Percentiles rank a stretch among this genome's conserved stretches.
phyloP scores from a whole-genome alignment of 1,140 invertebrate species.

The Trissolcus basalis region DNA sequence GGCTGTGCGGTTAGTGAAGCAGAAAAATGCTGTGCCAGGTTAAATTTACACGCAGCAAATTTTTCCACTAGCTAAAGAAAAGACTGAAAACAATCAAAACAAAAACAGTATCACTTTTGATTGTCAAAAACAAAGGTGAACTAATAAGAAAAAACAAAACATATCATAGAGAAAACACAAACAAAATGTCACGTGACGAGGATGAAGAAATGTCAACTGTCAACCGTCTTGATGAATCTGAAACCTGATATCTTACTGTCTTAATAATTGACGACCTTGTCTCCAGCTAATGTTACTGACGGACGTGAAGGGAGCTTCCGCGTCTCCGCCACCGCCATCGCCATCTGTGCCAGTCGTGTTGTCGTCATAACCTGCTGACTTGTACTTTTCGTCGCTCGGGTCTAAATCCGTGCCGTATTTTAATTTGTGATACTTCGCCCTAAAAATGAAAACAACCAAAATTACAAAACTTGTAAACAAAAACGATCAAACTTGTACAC shows the following conservation, averaged over 20 bases:
- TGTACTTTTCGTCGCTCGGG: conserved; percentile 87
- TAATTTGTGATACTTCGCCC: conserved; percentile 95
- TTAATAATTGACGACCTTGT: conserved; percentile 93
- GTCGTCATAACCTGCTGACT: conserved; percentile 86
- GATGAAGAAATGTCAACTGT: conserved; percentile 7
- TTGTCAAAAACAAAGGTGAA: too few species aligned
- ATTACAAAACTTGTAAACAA: neutral
- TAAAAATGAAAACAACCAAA: conserved; percentile 62
- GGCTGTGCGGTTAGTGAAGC: too few species aligned
- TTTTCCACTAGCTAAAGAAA: too few species aligned
- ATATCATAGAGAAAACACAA: too few species aligned
- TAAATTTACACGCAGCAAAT: too few species aligned
- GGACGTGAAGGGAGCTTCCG: conserved; percentile 83
- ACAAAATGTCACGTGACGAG: too few species aligned
- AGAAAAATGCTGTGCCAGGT: too few species aligned
- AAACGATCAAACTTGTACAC: too few species aligned
- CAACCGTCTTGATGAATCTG: neutral
- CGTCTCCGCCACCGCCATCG: conserved; percentile 80
- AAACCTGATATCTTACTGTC: conserved; percentile 83
- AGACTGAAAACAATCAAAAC: too few species aligned
- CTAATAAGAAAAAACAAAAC: too few species aligned
- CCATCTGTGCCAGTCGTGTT: conserved; percentile 78
- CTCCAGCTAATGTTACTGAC: conserved; percentile 92
- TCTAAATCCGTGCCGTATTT: conserved; percentile 96
- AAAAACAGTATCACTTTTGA: too few species aligned